Conservation (phyloP, 2,113 vertebrate genomes). For the Opisthocomus hoazin region DNA sequence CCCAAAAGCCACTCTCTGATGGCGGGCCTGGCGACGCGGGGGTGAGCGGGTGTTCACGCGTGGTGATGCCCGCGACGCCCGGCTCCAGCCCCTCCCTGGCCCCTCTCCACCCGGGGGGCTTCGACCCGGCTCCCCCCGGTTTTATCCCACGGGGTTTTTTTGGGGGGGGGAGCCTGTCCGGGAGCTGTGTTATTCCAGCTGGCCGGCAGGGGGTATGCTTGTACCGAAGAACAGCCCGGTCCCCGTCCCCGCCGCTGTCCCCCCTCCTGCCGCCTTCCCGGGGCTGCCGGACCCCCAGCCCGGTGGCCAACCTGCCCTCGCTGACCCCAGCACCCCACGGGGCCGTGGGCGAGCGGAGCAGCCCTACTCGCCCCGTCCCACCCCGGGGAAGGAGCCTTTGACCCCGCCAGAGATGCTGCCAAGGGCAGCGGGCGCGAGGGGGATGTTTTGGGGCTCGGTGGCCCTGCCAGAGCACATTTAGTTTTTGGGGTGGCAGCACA, state of each 20-base stretch:
- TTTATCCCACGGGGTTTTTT: neutral
- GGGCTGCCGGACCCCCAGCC: neutral
- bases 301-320: neutral
- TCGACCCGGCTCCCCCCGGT: too few species aligned
- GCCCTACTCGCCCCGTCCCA: neutral
- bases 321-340: neutral
- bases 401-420: neutral
- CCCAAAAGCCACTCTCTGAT: neutral
- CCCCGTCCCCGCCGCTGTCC: neutral
- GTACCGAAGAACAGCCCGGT: neutral
- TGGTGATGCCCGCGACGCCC: neutral
- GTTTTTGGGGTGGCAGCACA: neutral
- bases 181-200: slow-evolving; percentile 30
- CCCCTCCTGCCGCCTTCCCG: neutral
- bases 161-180: neutral
- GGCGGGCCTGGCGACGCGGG: neutral
- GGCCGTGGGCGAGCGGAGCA: neutral
- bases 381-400: neutral
- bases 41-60: neutral
- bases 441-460: neutral
- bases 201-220: slow-evolving; percentile 56
- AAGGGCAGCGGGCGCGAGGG: neutral
- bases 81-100: neutral
- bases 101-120: neutral
- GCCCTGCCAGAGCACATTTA: neutral